Base-by-base conservation (phyloP, 2,888 invertebrate species). In the Anodontia alba region DNA sequence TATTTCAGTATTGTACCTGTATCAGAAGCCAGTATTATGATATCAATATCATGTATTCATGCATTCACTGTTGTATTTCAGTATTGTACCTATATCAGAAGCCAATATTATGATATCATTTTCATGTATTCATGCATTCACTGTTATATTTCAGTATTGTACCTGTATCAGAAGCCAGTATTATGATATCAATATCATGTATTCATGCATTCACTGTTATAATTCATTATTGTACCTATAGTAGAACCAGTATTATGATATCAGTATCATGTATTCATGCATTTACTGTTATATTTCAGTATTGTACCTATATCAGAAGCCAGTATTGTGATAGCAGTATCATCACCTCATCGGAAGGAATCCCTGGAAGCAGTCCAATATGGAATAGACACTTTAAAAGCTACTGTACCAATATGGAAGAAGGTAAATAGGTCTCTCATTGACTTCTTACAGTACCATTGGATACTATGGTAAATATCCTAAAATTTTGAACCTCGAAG, bases 351-450 rank as follows among this genome's bases (percentile, higher is more conserved):
- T 94, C 96, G 99, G 42, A 95, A 96, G 70, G 97, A 97, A 76
- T 97, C 98, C 0, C 95, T 99, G 8, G 96, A 96, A 89, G 98
- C 98, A 1, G 97, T 98, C 0, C 96, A 97, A 71, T 97, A 95
- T 95, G 97, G 97, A 88, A 98, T 99, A 86, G 97, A 99, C 89
- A 96, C 96, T 76, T 95, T 99, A 0, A 99, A 99, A 94, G 96
- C 96, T 76, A 96, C 96, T 36, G 98, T 98, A 43, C 98, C 99
- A 0, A 98, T 99, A 80, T 99, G 99, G 98, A 99, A 99, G 95
- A 98, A 98, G 94, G 94, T 92, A 83, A 36, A n/a, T n/a, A n/a
- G n/a, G n/a, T n/a, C n/a, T 26, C n/a, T n/a, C n/a, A n/a, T n/a
- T n/a, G n/a, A n/a, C 26, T n/a, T 7, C 38, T 73, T 57, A 20